Percentiles rank a stretch among this genome's conserved stretches.
These are phyloP conservation scores for Takifugu bimaculatus DNA, from an alignment of 2,113 vertebrate species.

Conservation along the genomic window DNA sequence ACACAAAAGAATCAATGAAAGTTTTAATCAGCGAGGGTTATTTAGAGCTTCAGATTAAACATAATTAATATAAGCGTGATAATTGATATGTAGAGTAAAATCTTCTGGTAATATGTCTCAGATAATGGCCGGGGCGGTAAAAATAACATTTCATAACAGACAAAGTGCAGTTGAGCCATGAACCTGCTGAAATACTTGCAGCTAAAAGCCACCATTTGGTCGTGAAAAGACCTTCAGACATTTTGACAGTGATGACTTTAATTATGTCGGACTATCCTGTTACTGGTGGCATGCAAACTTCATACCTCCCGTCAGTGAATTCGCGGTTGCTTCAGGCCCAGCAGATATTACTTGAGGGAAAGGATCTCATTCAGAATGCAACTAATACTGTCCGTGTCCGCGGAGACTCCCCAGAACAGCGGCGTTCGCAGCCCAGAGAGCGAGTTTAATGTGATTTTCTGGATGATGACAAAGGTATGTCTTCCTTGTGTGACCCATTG, in stretches of 20 bases:
- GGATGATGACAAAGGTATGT: constrained; percentile 57
- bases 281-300: constrained; percentile 45
- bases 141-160: background rate
- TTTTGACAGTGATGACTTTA: constrained; percentile 44
- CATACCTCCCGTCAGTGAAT: constrained; percentile 35
- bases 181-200: constrained; percentile 11
- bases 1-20: background rate
- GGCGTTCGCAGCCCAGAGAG: constrained; percentile 35
- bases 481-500: constrained; percentile 44
- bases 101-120: no score
- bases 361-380: constrained; percentile 34
- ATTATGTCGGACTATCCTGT: constrained; percentile 45
- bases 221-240: constrained; percentile 32
- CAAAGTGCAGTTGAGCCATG: constrained; percentile 7
- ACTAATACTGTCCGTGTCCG: constrained; percentile 46
- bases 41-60: no score
- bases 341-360: constrained; percentile 60
- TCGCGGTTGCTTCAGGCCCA: constrained; percentile 29
- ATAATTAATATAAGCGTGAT: no score
- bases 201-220: constrained; percentile 21
- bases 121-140: background rate
- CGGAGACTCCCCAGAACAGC: constrained; percentile 36
- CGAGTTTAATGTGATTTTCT: constrained; percentile 59
- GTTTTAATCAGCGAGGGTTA: no score
- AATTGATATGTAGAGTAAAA: no score